Evolutionary conservation across 2,797 vertebrate species (phyloP).

Genomic region (Pangasius sanitwongsei): DNA sequence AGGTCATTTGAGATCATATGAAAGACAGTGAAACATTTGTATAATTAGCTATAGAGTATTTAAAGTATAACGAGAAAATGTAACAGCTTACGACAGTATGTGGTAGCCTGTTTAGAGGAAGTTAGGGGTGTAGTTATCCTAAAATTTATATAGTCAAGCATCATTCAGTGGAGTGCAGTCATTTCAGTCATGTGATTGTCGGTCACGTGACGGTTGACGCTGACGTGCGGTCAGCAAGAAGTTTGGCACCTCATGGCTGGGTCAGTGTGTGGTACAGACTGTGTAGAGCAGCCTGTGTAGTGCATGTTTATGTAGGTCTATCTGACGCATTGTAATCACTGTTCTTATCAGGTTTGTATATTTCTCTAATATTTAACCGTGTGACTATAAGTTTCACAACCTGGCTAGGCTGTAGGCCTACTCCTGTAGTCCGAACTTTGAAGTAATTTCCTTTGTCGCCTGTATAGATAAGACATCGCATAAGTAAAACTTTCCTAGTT

Average conservation of each 20-base stretch:
- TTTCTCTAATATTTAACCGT: not conserved
- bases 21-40: not conserved
- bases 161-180: not conserved
- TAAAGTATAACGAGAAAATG: not conserved
- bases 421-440: not conserved
- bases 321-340: not conserved
- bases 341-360: not conserved
- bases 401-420: not conserved
- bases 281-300: not conserved
- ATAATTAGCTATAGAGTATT: not conserved
- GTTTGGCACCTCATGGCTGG: not conserved
- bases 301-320: not conserved
- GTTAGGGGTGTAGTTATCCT: not conserved
- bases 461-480: not conserved
- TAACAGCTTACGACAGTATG: not conserved
- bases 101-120: not conserved
- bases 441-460: not conserved
- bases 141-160: not conserved
- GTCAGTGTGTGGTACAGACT: not conserved
- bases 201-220: not conserved
- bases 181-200: not conserved
- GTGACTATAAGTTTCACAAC: not conserved
- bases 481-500: not conserved
- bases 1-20: not conserved
- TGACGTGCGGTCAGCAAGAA: not conserved